These are phyloP conservation scores for Caradrina clavipalpis DNA, from an alignment of 2,888 invertebrate genomes.

Conservation along the genomic window DNA sequence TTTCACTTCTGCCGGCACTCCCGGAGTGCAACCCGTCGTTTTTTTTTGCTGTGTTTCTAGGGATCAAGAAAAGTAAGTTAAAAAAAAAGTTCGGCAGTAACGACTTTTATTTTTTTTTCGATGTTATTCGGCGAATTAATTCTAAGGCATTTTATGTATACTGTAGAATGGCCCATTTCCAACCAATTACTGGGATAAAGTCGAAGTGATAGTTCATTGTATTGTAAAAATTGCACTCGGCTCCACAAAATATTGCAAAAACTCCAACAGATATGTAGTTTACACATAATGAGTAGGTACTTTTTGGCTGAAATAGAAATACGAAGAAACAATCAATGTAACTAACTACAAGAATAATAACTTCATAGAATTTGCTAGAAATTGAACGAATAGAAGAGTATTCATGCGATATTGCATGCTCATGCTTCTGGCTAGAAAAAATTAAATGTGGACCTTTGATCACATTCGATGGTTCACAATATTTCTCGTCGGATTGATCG, in stretches of 20 bases:
- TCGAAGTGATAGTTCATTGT: too few relatives aligned
- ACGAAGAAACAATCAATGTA: constrained; percentile 5
- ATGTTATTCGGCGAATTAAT: too few relatives aligned
- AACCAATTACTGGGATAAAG: too few relatives aligned
- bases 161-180: too few relatives aligned
- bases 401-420: constrained; percentile 45
- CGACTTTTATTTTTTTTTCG: too few relatives aligned
- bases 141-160: too few relatives aligned
- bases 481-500: constrained; percentile 91
- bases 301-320: constrained; percentile 16
- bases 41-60: too few relatives aligned
- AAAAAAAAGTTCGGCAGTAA: too few relatives aligned
- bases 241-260: not conserved
- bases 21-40: too few relatives aligned
- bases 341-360: constrained; percentile 34
- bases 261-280: not conserved
- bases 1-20: too few relatives aligned
- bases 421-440: constrained; percentile 47
- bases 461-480: constrained; percentile 77
- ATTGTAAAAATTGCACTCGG: too few relatives aligned
- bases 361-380: constrained; percentile 7
- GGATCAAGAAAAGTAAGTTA: too few relatives aligned
- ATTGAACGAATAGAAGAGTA: not conserved
- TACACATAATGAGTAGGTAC: not conserved
- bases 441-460: constrained; percentile 60